Evolutionary conservation across 1,140 invertebrate species (phyloP), one percentile per base, ranked within the genome.

Genomic region (Meteorus sp.): DNA sequence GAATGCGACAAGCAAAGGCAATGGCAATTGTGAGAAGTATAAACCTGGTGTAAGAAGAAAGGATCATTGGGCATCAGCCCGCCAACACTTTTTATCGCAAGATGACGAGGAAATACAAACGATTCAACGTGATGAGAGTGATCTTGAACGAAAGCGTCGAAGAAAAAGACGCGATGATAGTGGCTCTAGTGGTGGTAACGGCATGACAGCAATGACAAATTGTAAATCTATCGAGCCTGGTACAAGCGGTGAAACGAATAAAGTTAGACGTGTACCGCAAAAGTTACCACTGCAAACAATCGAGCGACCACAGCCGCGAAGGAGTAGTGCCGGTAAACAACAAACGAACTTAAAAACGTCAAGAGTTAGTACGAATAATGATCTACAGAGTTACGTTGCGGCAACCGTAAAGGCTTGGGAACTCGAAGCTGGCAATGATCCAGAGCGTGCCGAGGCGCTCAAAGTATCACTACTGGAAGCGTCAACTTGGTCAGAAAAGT

Each of bases 31-130:
- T 11, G 63, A 74, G n/a, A 74, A 64, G 56, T 75, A 74, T 33
- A 75, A 75, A 20, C 67, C 70, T 9, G 52, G 62, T 20, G 61
- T 45, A 15, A 74, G 70, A 6, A 73, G 68, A 47, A 79, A 80
- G 62, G 78, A 78, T 61, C 78, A 80, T 23, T 80, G 78, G 78
- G 76, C 77, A 6, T 74, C 77, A 6, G 72, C 77, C 13, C 66
- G 74, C 31, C 75, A 80, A 22, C 73, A 78, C 37, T 78, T 78
- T 48, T 65, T 64, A 1, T 61, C 51, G 0, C 66, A 75, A n/a
- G 70, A 75, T 13, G 69, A 72, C 35, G 72, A 74, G 2, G 73
- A 77, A 60, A 53, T 29, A 20, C 61, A 6, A 23, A 60, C 9
- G 59, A 65, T 19, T 50, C 64, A 56, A 5, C 64, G 67, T 6